Percentiles rank a stretch among this genome's conserved stretches.
These are phyloP conservation scores for Kryptolebias ocellatus DNA, from an alignment of 2,797 vertebrate species.

Conservation along the genomic window DNA sequence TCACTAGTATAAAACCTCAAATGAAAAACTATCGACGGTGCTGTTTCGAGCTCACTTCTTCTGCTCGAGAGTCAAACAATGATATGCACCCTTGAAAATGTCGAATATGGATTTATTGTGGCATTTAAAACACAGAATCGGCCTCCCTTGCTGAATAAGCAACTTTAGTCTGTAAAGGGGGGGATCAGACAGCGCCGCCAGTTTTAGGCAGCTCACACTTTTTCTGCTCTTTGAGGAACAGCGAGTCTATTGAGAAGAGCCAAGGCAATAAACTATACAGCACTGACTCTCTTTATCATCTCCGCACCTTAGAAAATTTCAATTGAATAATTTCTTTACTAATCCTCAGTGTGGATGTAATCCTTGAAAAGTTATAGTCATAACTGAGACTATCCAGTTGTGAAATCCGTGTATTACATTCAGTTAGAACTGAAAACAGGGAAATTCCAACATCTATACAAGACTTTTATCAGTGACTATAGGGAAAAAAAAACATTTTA, in stretches of 20 bases:
- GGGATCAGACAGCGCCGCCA: constrained; percentile 39
- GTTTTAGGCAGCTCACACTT: constrained; percentile 28
- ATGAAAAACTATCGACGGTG: neutral
- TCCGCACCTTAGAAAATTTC: constrained; percentile 53
- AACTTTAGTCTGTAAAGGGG: constrained; percentile 33
- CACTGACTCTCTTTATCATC: constrained; percentile 48
- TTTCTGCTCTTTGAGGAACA: constrained; percentile 46
- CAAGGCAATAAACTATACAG: constrained; percentile 36
- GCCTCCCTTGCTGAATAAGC: constrained; percentile 48
- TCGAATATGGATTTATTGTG: constrained; percentile 5
- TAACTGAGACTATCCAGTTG: constrained; percentile 45
- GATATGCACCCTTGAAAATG: constrained; percentile 1
- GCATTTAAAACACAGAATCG: constrained; percentile 17
- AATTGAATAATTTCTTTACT: constrained; percentile 56
- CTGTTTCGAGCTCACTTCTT: neutral
- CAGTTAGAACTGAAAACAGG: constrained; percentile 35
- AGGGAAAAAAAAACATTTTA: constrained; percentile 21
- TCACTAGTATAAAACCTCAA: constrained; percentile 8
- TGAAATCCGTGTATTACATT: constrained; percentile 57
- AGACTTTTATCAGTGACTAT: constrained; percentile 42
- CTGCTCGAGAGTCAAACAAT: neutral
- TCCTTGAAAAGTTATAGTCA: constrained; percentile 55
- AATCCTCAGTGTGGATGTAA: constrained; percentile 63
- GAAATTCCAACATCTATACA: constrained; percentile 6
- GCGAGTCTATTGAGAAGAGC: constrained; percentile 42